Conservation (phyloP, 2,888 invertebrate genomes). For the Ectemnius continuus region DNA sequence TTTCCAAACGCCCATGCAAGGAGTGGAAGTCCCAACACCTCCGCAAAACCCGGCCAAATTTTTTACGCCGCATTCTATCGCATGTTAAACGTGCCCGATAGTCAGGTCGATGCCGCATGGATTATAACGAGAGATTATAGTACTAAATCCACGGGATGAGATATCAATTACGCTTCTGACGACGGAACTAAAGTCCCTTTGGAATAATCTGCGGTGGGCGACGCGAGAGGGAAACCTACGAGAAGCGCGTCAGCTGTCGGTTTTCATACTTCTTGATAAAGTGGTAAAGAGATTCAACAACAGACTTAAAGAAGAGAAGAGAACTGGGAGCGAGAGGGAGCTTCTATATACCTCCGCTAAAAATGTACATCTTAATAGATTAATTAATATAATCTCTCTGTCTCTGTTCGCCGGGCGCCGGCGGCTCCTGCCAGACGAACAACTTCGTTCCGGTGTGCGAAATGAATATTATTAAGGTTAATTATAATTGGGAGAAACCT, state of each 20-base stretch:
- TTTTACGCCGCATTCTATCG: slow-evolving; percentile 26
- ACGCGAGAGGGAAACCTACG: slow-evolving; percentile 5
- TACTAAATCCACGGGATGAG: not conserved
- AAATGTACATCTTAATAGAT: slow-evolving; percentile 69
- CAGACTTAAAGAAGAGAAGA: slow-evolving; percentile 42
- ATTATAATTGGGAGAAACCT: slow-evolving; percentile 69
- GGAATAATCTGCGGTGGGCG: not conserved
- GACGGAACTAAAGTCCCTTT: slow-evolving; percentile 18
- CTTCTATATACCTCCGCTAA: slow-evolving; percentile 48
- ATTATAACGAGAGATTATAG: no score
- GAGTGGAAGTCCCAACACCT: slow-evolving; percentile 37
- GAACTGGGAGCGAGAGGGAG: slow-evolving; percentile 24
- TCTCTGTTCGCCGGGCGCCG: slow-evolving; percentile 18
- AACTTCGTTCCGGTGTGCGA: slow-evolving; percentile 55
- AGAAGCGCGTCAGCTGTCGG: slow-evolving; percentile 24
- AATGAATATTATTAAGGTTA: slow-evolving; percentile 73
- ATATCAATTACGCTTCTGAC: slow-evolving; percentile 1
- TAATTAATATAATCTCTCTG: slow-evolving; percentile 70
- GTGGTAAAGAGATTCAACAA: slow-evolving; percentile 38
- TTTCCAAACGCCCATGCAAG: slow-evolving; percentile 59
- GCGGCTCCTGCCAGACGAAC: slow-evolving; percentile 47
- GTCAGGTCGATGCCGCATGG: no score
- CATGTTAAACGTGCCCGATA: not conserved
- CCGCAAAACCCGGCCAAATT: slow-evolving; percentile 43
- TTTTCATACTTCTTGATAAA: slow-evolving; percentile 38